These are phyloP conservation scores for Anas bernieri DNA, from an alignment of 2,797 vertebrate species.

Conservation along the genomic window DNA sequence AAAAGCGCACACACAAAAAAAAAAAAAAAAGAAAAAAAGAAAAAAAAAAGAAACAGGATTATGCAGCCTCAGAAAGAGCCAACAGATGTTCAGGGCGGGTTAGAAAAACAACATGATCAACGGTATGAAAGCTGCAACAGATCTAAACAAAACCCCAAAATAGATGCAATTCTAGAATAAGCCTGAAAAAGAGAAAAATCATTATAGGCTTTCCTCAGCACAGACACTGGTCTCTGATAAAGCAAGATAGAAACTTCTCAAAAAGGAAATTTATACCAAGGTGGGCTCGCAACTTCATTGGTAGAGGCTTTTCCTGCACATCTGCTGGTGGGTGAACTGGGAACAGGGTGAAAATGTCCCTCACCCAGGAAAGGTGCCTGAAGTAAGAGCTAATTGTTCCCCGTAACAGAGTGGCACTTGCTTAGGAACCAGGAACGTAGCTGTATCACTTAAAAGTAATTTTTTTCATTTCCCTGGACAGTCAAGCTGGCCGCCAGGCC, in stretches of 20 bases:
- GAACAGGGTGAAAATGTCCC: constrained; percentile 2
- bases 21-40: neutral
- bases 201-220: constrained; percentile 59
- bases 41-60: constrained; percentile 23
- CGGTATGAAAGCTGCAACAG: constrained; percentile 64
- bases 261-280: constrained; percentile 17
- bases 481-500: neutral
- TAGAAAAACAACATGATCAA: constrained; percentile 74
- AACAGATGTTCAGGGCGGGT: constrained; percentile 74
- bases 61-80: constrained; percentile 67
- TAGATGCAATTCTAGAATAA: constrained; percentile 69
- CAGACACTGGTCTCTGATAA: constrained; percentile 29
- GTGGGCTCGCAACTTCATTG: neutral
- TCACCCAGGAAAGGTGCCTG: neutral
- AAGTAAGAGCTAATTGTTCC: neutral
- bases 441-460: neutral
- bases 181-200: constrained; percentile 64
- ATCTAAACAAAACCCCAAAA: constrained; percentile 72
- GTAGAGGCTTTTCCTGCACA: neutral
- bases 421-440: neutral
- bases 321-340: constrained; percentile 2
- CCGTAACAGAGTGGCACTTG: neutral
- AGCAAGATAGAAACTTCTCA: constrained; percentile 56
- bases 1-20: neutral
- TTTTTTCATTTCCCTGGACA: neutral